These are phyloP conservation scores for Anisognathus igniventris DNA, from an alignment of 2,797 vertebrate genomes.

Conservation along the genomic window DNA sequence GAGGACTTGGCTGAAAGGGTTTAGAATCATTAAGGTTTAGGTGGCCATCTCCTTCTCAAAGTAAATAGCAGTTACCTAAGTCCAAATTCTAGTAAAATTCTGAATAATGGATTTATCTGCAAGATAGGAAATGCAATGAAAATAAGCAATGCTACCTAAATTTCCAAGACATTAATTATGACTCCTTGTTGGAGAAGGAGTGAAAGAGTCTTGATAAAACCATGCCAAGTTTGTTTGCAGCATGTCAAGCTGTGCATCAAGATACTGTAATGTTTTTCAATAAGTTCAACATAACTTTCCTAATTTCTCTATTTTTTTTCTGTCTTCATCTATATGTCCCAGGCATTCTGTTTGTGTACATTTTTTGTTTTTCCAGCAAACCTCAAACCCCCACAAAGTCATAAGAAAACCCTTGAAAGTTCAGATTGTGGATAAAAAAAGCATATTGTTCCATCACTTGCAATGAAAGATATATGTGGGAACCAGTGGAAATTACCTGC, in stretches of 20 bases:
- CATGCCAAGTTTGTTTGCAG: background rate
- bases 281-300: background rate
- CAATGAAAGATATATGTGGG: background rate
- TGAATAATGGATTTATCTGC: background rate
- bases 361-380: background rate
- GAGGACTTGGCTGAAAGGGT: background rate
- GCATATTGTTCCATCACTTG: background rate
- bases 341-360: background rate
- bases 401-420: background rate
- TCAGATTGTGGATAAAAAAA: background rate
- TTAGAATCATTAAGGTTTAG: background rate
- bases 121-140: background rate
- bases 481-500: constrained; percentile 64
- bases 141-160: background rate
- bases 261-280: background rate
- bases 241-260: background rate
- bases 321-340: background rate
- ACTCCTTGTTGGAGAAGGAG: background rate
- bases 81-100: background rate
- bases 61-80: background rate
- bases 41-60: background rate
- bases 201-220: background rate
- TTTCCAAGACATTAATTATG: background rate
- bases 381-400: background rate
- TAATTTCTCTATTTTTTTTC: background rate